Evolutionary conservation across 2,113 vertebrate species (phyloP).

Genomic region (Oenanthe melanoleuca): DNA sequence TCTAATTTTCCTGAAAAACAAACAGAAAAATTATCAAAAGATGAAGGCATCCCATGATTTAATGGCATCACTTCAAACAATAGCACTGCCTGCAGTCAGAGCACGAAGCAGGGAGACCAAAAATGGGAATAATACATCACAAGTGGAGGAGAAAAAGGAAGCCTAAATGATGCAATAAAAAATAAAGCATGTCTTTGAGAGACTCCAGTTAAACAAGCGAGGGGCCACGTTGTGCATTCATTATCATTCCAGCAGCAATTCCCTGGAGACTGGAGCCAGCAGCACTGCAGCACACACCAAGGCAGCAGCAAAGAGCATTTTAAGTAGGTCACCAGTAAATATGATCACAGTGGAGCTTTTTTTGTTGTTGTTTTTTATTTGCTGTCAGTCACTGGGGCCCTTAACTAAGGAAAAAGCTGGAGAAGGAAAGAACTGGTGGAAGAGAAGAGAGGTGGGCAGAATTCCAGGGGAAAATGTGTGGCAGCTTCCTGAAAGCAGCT

Average conservation of each 20-base stretch:
- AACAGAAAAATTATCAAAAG: not conserved
- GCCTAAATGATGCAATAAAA: constrained; percentile 4
- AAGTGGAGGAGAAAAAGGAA: not conserved
- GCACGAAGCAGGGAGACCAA: not conserved
- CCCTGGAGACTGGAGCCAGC: not conserved
- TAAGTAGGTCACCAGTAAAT: constrained; percentile 55
- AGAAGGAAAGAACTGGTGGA: not conserved
- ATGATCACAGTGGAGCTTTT: not conserved
- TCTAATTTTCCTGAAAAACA: not conserved
- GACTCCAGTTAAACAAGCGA: not conserved
- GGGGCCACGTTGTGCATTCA: not conserved
- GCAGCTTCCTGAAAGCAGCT: not conserved
- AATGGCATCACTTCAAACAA: not conserved
- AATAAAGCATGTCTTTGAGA: not conserved
- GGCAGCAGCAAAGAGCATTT: not conserved
- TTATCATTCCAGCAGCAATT: constrained; percentile 9
- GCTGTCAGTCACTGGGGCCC: not conserved
- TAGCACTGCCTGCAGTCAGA: not conserved
- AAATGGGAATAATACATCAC: not conserved
- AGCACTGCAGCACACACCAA: not conserved
- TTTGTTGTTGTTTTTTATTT: not conserved
- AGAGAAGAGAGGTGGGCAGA: not conserved
- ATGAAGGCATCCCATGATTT: not conserved
- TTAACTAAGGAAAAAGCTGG: rapidly evolving
- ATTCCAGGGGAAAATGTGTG: not conserved